Conservation (phyloP, 2,113 vertebrate genomes). For the Mohoua ochrocephala region DNA sequence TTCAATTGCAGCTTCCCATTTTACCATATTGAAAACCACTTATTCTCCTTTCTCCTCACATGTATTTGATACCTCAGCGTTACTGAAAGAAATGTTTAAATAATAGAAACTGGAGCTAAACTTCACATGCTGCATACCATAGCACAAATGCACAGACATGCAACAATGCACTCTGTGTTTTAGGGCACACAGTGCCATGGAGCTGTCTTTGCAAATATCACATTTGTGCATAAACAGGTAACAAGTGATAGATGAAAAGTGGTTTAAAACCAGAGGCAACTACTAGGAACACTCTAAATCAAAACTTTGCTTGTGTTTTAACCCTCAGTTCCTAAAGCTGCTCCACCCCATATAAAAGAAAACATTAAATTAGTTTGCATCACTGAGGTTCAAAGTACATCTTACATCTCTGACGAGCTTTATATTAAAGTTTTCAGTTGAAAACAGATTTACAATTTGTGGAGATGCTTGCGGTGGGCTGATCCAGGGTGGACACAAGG, state of each 20-base stretch:
- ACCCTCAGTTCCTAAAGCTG: not conserved
- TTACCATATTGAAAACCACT: not conserved
- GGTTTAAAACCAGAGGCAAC: not conserved
- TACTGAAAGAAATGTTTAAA: not conserved
- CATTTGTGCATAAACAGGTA: not conserved
- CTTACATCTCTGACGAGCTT: not conserved
- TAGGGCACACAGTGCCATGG: not conserved
- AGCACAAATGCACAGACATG: not conserved
- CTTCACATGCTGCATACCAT: fast-evolving
- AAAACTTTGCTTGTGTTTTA: not conserved
- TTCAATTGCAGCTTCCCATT: not conserved
- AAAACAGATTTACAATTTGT: not conserved
- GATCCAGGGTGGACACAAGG: not conserved
- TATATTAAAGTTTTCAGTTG: not conserved
- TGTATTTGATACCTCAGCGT: not conserved
- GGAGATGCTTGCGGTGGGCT: not conserved
- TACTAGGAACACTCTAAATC: not conserved
- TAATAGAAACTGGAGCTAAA: not conserved
- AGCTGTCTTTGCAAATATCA: not conserved
- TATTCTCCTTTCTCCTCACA: not conserved
- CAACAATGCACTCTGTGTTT: not conserved
- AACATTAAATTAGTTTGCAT: not conserved
- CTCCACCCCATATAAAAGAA: not conserved
- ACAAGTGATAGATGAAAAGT: not conserved
- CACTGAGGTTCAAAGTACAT: not conserved